These are phyloP conservation scores for Catostomus latipinnis DNA, from an alignment of 2,797 vertebrate species.

Conservation along the genomic window DNA sequence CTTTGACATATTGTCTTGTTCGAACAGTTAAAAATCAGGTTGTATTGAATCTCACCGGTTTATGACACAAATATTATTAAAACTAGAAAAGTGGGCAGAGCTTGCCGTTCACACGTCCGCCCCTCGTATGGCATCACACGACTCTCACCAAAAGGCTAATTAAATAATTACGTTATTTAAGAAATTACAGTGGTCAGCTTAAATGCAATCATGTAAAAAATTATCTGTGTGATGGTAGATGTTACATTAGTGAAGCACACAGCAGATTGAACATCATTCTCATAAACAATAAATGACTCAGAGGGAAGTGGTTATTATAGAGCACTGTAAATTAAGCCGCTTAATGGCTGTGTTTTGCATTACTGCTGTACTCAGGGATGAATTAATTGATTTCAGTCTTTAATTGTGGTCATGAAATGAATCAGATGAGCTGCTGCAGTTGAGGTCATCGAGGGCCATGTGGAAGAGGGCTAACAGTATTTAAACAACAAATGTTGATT, in stretches of 20 bases:
- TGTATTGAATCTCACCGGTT: too few relatives aligned
- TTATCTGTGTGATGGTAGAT: neutral
- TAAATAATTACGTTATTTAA: neutral
- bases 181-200: neutral
- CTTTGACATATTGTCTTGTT: too few relatives aligned
- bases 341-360: constrained; percentile 16
- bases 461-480: neutral
- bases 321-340: neutral
- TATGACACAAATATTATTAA: too few relatives aligned
- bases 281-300: neutral
- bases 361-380: neutral
- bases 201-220: neutral
- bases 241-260: neutral
- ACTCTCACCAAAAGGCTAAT: neutral
- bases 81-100: too few relatives aligned
- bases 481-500: neutral
- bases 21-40: too few relatives aligned
- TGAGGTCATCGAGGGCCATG: neutral
- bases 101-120: too few relatives aligned
- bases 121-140: too few relatives aligned
- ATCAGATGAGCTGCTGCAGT: constrained; percentile 3
- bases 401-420: constrained; percentile 15
- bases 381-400: constrained; percentile 5
- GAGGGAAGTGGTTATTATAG: neutral
- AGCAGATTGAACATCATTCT: neutral